These are phyloP conservation scores for Neogale vison DNA, from an alignment of 2,113 vertebrate genomes.

Conservation along the genomic window DNA sequence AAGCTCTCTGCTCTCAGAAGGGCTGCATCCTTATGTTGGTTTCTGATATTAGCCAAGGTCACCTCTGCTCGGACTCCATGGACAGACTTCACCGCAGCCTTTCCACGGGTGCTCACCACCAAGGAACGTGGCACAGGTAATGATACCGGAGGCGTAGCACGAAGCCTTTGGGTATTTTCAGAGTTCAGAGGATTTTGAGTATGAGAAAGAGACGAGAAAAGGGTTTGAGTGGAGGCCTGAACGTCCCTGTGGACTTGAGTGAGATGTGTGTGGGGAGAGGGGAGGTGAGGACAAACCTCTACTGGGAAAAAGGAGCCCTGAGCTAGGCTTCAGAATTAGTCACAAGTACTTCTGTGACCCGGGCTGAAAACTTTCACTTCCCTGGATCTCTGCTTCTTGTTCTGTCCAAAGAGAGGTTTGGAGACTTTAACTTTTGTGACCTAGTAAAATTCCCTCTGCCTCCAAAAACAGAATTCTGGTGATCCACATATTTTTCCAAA, in stretches of 20 bases:
- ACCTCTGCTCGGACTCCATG: not conserved
- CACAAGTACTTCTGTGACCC: not conserved
- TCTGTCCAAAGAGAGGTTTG: not conserved
- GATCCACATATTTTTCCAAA: not conserved
- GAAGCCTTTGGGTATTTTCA: not conserved
- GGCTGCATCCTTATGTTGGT: not conserved
- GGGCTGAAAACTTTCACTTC: not conserved
- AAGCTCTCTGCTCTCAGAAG: not conserved
- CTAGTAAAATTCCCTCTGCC: not conserved
- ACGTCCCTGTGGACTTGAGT: not conserved
- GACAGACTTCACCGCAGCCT: not conserved
- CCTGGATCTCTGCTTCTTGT: not conserved
- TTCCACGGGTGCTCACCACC: not conserved
- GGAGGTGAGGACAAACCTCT: not conserved
- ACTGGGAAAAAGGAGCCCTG: not conserved
- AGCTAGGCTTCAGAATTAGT: not conserved
- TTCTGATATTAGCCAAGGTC: constrained; percentile 58
- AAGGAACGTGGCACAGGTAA: constrained; percentile 29
- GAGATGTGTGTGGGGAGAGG: not conserved
- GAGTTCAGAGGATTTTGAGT: not conserved
- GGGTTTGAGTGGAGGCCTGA: not conserved
- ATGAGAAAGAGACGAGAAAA: not conserved
- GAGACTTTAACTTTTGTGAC: not conserved
- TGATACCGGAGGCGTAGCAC: not conserved
- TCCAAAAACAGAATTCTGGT: not conserved